Evolutionary conservation across 2,797 vertebrate genomes (phyloP).

Genomic region (Xiphorhynchus erythropygius): DNA sequence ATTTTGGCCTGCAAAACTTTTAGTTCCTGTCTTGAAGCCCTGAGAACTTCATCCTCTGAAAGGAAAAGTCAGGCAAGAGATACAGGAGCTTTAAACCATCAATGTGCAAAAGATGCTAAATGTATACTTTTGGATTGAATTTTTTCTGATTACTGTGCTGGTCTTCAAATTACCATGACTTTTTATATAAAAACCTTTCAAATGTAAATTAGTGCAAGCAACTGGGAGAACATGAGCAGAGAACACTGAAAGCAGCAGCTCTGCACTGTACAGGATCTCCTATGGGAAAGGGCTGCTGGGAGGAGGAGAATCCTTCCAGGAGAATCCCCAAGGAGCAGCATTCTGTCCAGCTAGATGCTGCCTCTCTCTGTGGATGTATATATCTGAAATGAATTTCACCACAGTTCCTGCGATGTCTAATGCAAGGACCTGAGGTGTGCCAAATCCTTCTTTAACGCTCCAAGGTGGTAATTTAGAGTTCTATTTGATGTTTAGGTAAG

Average conservation of each 20-base stretch:
- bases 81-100: background rate
- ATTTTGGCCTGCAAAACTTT: background rate
- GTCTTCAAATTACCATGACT: background rate
- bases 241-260: background rate
- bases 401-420: background rate
- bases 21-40: background rate
- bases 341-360: background rate
- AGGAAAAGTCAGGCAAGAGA: background rate
- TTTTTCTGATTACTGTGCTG: background rate
- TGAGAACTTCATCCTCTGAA: background rate
- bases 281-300: background rate
- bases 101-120: background rate
- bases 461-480: background rate
- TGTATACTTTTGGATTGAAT: background rate
- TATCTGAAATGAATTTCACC: background rate
- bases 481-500: conserved; percentile 39
- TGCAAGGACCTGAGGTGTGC: background rate
- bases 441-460: conserved; percentile 23
- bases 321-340: background rate
- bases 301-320: background rate
- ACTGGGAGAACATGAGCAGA: background rate
- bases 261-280: background rate
- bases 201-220: background rate
- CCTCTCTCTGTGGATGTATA: background rate
- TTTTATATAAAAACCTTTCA: background rate